phyloP scores from a whole-genome alignment of 2,797 vertebrate genomes.

The Petrocephalus sullivani region DNA sequence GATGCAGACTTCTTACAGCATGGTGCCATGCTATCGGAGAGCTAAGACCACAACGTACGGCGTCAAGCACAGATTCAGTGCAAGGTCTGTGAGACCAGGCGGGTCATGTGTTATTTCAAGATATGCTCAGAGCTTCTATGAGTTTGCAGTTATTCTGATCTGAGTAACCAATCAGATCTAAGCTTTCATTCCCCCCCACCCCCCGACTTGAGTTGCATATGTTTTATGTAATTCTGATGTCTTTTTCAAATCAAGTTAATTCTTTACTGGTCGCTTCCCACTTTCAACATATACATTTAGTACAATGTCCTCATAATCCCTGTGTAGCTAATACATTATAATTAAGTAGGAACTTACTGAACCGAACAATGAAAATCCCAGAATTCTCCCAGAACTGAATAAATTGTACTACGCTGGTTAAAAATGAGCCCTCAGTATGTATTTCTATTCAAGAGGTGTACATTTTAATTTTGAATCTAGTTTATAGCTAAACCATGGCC shows the following conservation, averaged over 20 bases:
- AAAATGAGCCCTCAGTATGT: not conserved
- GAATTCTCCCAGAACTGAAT: not conserved
- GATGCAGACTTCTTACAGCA: not conserved
- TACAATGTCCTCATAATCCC: not conserved
- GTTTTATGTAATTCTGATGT: not conserved
- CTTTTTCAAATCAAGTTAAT: not conserved
- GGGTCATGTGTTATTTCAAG: not conserved
- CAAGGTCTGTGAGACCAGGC: not conserved
- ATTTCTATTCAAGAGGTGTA: not conserved
- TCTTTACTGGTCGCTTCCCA: conserved; percentile 1
- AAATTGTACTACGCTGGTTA: not conserved
- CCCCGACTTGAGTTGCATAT: not conserved
- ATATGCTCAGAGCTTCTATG: not conserved
- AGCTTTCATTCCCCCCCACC: not conserved
- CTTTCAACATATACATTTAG: conserved; percentile 5
- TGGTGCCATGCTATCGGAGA: not conserved
- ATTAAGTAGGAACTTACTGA: not conserved
- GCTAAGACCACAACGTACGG: not conserved
- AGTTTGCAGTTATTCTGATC: not conserved
- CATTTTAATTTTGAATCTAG: not conserved
- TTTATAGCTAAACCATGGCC: not conserved
- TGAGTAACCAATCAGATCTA: not conserved
- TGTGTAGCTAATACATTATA: not conserved
- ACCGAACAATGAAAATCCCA: not conserved
- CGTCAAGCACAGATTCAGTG: not conserved